Percentiles rank a stretch among this genome's conserved stretches.
These are phyloP conservation scores for Natrix natrix DNA, from an alignment of 2,797 vertebrate species.

Conservation along the genomic window DNA sequence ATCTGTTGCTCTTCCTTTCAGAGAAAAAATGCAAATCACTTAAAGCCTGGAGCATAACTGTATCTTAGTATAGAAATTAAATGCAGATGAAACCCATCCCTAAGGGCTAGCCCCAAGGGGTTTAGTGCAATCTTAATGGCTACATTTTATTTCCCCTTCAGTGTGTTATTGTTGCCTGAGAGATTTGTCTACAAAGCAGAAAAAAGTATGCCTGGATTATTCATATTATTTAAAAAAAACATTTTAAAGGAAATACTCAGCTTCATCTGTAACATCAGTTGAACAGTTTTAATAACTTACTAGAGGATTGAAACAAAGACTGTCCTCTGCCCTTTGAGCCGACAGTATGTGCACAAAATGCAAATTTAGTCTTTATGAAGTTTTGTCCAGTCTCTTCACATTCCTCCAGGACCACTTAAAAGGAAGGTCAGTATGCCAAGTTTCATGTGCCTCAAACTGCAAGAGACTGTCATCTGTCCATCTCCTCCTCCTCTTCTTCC, in stretches of 20 bases:
- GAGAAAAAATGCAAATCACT: neutral
- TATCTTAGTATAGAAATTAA: constrained; percentile 39
- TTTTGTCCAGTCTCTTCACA: neutral
- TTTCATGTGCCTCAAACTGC: constrained; percentile 20
- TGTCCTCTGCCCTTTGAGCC: constrained; percentile 38
- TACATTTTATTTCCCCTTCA: constrained; percentile 35
- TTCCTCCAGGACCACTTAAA: constrained; percentile 24
- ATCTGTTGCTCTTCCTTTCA: neutral
- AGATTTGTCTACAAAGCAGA: constrained; percentile 19
- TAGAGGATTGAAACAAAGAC: constrained; percentile 7
- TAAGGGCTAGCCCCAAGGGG: constrained; percentile 10
- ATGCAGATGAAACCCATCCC: constrained; percentile 21
- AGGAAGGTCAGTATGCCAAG: neutral
- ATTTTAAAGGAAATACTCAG: constrained; percentile 30
- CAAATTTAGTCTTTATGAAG: constrained; percentile 34
- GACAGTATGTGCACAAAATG: constrained; percentile 6
- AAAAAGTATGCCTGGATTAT: constrained; percentile 13
- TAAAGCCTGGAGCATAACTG: constrained; percentile 18
- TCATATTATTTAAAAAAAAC: constrained; percentile 7
- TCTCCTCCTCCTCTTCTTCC: neutral
- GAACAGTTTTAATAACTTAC: constrained; percentile 14
- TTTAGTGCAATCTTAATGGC: constrained; percentile 36
- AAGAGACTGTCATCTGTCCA: neutral
- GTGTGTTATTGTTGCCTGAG: neutral
- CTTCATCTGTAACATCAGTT: constrained; percentile 8